These are phyloP conservation scores for Drosophila anomelani DNA, from an alignment of 2,888 invertebrate genomes.

Conservation along the genomic window DNA sequence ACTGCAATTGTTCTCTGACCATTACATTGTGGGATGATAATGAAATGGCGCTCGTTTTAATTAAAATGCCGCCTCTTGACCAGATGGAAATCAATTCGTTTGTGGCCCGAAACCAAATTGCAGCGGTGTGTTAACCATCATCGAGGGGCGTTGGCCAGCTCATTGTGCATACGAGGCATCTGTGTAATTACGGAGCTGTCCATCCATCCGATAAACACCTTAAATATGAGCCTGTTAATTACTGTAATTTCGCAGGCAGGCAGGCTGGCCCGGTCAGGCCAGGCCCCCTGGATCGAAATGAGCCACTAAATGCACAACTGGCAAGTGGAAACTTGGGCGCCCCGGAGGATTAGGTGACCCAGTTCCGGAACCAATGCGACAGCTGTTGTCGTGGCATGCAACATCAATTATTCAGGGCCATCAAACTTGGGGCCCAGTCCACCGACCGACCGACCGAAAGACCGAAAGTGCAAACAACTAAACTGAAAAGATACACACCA, in stretches of 20 bases:
- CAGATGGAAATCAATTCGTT: slow-evolving; percentile 63
- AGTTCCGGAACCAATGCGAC: slow-evolving; percentile 49
- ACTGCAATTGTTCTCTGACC: background rate
- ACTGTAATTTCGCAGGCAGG: slow-evolving; percentile 57
- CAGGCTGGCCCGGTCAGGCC: background rate
- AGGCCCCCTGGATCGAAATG: slow-evolving; percentile 33
- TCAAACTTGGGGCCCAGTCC: slow-evolving; percentile 43
- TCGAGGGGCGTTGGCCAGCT: slow-evolving; percentile 48
- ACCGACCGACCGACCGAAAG: slow-evolving; percentile 19
- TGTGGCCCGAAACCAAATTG: slow-evolving; percentile 66
- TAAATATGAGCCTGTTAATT: slow-evolving; percentile 58
- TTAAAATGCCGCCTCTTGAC: slow-evolving; percentile 62
- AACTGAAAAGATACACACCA: slow-evolving; percentile 37
- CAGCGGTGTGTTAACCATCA: slow-evolving; percentile 56
- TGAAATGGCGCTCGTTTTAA: slow-evolving; percentile 56
- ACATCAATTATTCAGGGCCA: slow-evolving; percentile 72
- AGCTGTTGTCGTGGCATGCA: slow-evolving; percentile 54
- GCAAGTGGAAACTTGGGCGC: slow-evolving; percentile 21
- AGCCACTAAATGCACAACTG: slow-evolving; percentile 50
- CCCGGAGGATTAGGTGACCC: slow-evolving; percentile 66
- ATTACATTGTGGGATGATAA: slow-evolving; percentile 20
- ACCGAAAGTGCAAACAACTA: slow-evolving; percentile 20
- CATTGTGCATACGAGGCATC: slow-evolving; percentile 44
- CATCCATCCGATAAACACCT: slow-evolving; percentile 67
- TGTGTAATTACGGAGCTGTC: slow-evolving; percentile 51